These are phyloP conservation scores for Drosophila eohydei DNA, from an alignment of 2,888 invertebrate genomes.

Conservation along the genomic window DNA sequence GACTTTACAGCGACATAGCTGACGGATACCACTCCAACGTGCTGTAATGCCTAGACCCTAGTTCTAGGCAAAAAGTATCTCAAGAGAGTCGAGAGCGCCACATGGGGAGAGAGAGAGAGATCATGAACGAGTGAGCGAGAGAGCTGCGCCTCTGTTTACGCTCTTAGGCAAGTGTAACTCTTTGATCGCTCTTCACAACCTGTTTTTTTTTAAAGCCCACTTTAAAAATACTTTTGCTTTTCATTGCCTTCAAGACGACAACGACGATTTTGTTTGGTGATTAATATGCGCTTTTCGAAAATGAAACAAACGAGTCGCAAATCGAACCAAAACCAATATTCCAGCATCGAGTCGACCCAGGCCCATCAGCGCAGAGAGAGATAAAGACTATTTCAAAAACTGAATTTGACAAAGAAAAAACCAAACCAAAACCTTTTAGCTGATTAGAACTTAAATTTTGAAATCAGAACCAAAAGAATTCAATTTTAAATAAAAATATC, in stretches of 20 bases:
- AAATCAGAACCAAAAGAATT: too few relatives aligned
- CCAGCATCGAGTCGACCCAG: constrained; percentile 43
- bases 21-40: not conserved
- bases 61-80: constrained; percentile 34
- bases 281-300: constrained; percentile 77
- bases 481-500: too few relatives aligned
- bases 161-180: constrained; percentile 67
- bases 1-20: constrained; percentile 61
- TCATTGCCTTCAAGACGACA: constrained; percentile 72
- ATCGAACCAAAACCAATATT: constrained; percentile 43
- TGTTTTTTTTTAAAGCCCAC: constrained; percentile 75
- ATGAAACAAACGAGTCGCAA: constrained; percentile 63
- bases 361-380: constrained; percentile 59
- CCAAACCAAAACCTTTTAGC: not conserved
- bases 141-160: constrained; percentile 21
- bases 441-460: not conserved
- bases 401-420: not conserved
- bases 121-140: not conserved
- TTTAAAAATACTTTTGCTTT: constrained; percentile 79
- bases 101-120: constrained; percentile 5
- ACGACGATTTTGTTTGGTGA: constrained; percentile 68
- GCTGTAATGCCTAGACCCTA: constrained; percentile 39
- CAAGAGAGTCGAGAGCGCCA: constrained; percentile 37
- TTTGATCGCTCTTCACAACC: constrained; percentile 71
- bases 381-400: not conserved